Evolutionary conservation across 2,113 vertebrate species (phyloP).

Genomic region (Ginglymostoma cirratum): DNA sequence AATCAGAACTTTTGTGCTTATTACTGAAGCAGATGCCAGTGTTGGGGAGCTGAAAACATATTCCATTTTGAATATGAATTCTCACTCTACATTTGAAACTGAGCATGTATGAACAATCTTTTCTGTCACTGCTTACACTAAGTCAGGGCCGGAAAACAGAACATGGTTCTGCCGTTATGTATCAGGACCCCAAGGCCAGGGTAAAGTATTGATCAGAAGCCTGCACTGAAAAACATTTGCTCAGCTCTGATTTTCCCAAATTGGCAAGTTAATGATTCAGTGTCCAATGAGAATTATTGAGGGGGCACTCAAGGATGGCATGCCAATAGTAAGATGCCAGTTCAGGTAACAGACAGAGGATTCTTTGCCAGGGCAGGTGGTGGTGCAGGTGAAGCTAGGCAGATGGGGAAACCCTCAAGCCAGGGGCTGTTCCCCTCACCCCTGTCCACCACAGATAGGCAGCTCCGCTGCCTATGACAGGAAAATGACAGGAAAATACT

Average conservation of each 20-base stretch:
- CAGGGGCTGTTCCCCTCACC: not conserved
- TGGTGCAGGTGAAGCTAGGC: not conserved
- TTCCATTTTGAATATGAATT: not conserved
- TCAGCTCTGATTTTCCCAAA: not conserved
- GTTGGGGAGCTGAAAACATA: not conserved
- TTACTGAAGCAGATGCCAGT: not conserved
- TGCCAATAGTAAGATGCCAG: not conserved
- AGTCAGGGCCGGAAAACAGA: not conserved
- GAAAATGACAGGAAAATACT: not conserved
- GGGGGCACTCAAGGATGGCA: not conserved
- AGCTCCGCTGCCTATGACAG: not conserved
- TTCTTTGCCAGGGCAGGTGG: not conserved
- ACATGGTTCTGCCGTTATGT: not conserved
- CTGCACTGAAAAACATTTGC: not conserved
- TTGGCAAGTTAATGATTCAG: not conserved
- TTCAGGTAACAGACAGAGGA: not conserved
- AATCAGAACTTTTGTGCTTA: not conserved
- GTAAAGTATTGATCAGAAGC: not conserved
- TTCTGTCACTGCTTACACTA: not conserved
- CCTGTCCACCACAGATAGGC: not conserved
- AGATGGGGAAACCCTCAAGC: not conserved
- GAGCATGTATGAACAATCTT: not conserved
- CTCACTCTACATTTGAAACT: not conserved
- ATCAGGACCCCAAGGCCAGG: not conserved
- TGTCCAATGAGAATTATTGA: not conserved